Percentiles rank a stretch among this genome's conserved stretches.
phyloP scores from a whole-genome alignment of 2,113 vertebrate genomes.

The Campylorhamphus procurvoides region DNA sequence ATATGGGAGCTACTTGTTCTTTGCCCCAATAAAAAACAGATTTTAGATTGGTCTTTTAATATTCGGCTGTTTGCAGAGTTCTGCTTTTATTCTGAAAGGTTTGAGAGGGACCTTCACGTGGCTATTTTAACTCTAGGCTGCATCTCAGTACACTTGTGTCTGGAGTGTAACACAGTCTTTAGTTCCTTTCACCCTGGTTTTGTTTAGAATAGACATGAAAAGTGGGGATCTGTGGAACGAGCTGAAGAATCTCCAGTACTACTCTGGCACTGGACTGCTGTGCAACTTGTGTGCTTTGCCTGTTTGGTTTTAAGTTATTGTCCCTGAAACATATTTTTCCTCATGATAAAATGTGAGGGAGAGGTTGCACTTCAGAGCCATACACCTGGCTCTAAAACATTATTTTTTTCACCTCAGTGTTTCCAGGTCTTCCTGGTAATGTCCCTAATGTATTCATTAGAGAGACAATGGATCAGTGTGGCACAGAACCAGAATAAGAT shows the following conservation, averaged over 20 bases:
- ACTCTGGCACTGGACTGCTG: background rate
- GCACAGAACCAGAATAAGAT: background rate
- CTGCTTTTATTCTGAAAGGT: background rate
- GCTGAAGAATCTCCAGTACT: background rate
- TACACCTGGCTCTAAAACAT: background rate
- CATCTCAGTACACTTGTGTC: background rate
- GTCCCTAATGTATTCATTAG: constrained; percentile 26
- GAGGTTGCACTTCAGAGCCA: background rate
- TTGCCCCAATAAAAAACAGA: fast-evolving
- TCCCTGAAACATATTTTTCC: background rate
- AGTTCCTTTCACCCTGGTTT: background rate
- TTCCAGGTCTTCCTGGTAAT: background rate
- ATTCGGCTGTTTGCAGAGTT: background rate
- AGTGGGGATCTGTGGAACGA: background rate
- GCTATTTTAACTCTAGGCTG: background rate
- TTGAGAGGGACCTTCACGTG: background rate
- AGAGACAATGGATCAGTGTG: background rate
- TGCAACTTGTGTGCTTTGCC: background rate
- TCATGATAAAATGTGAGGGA: background rate
- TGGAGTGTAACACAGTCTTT: background rate
- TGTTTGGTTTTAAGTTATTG: background rate
- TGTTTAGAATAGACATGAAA: background rate
- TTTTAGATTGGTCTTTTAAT: background rate
- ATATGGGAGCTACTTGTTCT: background rate
- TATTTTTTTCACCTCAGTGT: background rate